Evolutionary conservation across 2,797 vertebrate species (phyloP).

Genomic region (Microctenopoma steveboyesi): DNA sequence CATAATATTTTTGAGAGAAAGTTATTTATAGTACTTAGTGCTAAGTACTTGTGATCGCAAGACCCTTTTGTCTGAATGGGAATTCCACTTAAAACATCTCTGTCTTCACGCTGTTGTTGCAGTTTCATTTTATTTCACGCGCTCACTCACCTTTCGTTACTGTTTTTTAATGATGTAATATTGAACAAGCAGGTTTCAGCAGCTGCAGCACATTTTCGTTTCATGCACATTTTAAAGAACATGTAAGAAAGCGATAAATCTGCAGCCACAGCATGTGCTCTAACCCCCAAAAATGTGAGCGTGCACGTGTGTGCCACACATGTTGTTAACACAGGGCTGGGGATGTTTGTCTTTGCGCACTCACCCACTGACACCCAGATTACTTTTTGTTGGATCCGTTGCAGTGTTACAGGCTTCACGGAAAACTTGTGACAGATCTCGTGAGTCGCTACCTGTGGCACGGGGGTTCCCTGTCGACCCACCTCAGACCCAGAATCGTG

Average conservation of each 20-base stretch:
- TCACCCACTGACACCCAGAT: constrained; percentile 27
- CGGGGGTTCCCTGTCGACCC: constrained; percentile 59
- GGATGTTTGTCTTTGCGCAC: constrained; percentile 14
- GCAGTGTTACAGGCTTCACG: not conserved
- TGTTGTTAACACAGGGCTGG: constrained; percentile 19
- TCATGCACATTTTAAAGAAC: constrained; percentile 33
- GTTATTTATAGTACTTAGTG: constrained; percentile 39
- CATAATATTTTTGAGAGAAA: constrained; percentile 39
- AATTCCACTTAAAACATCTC: constrained; percentile 17
- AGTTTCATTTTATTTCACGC: constrained; percentile 11
- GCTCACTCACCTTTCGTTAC: not conserved
- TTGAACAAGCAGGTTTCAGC: constrained; percentile 32
- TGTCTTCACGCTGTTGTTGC: not conserved
- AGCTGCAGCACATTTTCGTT: constrained; percentile 27
- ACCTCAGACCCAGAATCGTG: constrained; percentile 57
- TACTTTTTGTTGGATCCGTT: constrained; percentile 36
- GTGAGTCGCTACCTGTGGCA: constrained; percentile 78
- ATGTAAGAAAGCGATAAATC: constrained; percentile 60
- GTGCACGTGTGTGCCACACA: constrained; percentile 48
- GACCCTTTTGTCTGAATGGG: constrained; percentile 35
- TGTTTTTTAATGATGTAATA: constrained; percentile 19
- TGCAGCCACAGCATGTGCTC: constrained; percentile 37
- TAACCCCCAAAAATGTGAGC: constrained; percentile 14
- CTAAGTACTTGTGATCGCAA: constrained; percentile 55
- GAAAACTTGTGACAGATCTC: constrained; percentile 37